These are phyloP conservation scores for Sebastes schlegelii DNA, from an alignment of 2,113 vertebrate genomes.

Conservation along the genomic window DNA sequence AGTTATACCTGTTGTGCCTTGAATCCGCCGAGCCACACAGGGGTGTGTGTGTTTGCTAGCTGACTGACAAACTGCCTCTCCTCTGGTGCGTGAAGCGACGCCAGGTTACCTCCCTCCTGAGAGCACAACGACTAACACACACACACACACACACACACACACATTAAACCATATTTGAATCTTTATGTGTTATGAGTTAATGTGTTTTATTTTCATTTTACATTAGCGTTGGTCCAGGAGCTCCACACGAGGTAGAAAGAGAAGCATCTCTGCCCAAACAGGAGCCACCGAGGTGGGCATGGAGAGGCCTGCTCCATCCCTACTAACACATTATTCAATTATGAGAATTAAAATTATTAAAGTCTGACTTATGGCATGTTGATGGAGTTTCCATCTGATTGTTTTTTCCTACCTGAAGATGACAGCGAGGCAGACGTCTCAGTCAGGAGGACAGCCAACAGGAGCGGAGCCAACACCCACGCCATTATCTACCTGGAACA, in stretches of 20 bases:
- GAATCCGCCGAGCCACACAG: constrained; percentile 37
- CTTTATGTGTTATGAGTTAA: neutral
- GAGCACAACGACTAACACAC: constrained; percentile 32
- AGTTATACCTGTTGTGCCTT: neutral
- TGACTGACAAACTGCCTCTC: neutral
- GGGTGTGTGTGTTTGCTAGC: neutral
- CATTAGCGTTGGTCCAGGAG: constrained; percentile 29
- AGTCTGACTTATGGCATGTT: too few species aligned
- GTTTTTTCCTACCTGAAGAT: neutral
- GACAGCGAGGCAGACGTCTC: neutral
- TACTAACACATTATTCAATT: neutral
- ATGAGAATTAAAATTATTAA: neutral
- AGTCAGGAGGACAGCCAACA: constrained; percentile 1
- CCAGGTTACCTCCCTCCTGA: constrained; percentile 4
- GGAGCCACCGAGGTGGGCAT: constrained; percentile 26
- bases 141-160: constrained; percentile 22
- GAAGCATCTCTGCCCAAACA: constrained; percentile 7
- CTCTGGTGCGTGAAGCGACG: constrained; percentile 13
- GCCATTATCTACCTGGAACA: constrained; percentile 7
- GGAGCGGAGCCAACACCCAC: neutral
- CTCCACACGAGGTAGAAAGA: constrained; percentile 41
- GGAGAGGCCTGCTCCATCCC: neutral
- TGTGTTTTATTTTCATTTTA: neutral
- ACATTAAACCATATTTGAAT: neutral
- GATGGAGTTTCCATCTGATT: neutral